Percentiles rank a stretch among this genome's conserved stretches.
These are phyloP conservation scores for Heteromurus nitidus DNA, from an alignment of 2,888 invertebrate species.

Conservation along the genomic window DNA sequence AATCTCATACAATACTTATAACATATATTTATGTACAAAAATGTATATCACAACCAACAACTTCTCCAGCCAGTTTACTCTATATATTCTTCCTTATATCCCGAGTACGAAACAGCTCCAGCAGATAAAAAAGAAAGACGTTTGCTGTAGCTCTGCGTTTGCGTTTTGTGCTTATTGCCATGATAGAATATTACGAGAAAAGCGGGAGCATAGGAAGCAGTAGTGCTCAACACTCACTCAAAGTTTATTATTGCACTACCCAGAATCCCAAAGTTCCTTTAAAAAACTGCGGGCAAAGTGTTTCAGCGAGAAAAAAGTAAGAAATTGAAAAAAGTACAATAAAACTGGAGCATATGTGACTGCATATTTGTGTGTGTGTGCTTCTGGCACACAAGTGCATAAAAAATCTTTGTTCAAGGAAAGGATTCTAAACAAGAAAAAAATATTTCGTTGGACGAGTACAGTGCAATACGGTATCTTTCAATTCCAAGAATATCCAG, in stretches of 20 bases:
- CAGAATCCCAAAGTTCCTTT: constrained; percentile 52
- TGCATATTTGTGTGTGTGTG: too few species aligned
- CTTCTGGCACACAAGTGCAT: neutral
- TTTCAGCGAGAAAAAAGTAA: constrained; percentile 32
- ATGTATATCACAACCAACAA: too few species aligned
- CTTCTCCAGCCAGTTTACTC: neutral
- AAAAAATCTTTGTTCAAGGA: constrained; percentile 20
- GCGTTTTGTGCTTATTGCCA: constrained; percentile 31
- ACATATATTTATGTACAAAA: too few species aligned
- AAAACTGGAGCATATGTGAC: constrained; percentile 44
- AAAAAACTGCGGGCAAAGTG: constrained; percentile 49
- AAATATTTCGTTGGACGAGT: neutral
- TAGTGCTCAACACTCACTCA: constrained; percentile 49
- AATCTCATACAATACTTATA: too few species aligned
- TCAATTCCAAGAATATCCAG: constrained; percentile 35
- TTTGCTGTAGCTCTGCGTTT: too few species aligned
- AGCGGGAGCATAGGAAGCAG: constrained; percentile 17
- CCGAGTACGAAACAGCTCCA: neutral
- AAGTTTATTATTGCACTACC: constrained; percentile 59
- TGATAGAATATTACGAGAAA: constrained; percentile 28
- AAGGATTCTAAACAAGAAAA: constrained; percentile 16
- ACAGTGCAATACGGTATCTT: constrained; percentile 42
- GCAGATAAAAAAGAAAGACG: too few species aligned
- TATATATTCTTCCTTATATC: constrained; percentile 18
- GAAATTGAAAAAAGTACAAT: constrained; percentile 55